Percentiles rank a stretch among this genome's conserved stretches.
phyloP scores from a whole-genome alignment of 2,888 invertebrate species.

The Ophion ventricosus region DNA sequence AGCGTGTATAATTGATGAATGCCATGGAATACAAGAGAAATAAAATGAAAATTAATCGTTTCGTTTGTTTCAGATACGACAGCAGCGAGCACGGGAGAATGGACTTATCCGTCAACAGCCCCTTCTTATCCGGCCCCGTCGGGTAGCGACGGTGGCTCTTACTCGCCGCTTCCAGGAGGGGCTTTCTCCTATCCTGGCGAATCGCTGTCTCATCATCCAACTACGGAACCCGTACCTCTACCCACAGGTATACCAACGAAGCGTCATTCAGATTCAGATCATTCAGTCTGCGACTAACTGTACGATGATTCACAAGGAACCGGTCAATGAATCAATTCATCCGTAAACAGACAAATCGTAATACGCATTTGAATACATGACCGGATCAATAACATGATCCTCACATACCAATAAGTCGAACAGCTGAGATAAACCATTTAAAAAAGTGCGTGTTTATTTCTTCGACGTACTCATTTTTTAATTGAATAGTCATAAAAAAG shows the following conservation, averaged over 20 bases:
- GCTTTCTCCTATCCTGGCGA: conserved; percentile 82
- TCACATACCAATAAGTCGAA: background rate
- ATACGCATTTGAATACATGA: conserved; percentile 16
- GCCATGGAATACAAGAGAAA: background rate
- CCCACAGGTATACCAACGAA: conserved; percentile 75
- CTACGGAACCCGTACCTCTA: conserved; percentile 81
- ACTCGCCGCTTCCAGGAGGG: conserved; percentile 82
- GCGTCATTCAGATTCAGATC: conserved; percentile 41
- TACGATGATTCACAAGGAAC: conserved; percentile 52
- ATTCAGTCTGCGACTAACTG: conserved; percentile 17
- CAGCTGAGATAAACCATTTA: too few relatives aligned
- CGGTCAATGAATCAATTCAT: conserved; percentile 46
- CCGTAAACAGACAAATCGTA: background rate
- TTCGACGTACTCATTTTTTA: background rate
- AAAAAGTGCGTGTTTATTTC: too few relatives aligned
- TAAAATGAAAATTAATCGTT: background rate
- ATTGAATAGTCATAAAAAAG: background rate
- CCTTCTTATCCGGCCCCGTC: conserved; percentile 81
- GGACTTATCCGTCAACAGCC: conserved; percentile 79
- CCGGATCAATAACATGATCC: background rate
- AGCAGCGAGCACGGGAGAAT: conserved; percentile 76
- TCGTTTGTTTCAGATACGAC: conserved; percentile 76
- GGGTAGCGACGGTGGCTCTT: conserved; percentile 79
- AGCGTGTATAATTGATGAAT: background rate
- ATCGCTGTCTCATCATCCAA: conserved; percentile 81